phyloP scores from a whole-genome alignment of 2,888 invertebrate species.

The Dendrolimus houi region DNA sequence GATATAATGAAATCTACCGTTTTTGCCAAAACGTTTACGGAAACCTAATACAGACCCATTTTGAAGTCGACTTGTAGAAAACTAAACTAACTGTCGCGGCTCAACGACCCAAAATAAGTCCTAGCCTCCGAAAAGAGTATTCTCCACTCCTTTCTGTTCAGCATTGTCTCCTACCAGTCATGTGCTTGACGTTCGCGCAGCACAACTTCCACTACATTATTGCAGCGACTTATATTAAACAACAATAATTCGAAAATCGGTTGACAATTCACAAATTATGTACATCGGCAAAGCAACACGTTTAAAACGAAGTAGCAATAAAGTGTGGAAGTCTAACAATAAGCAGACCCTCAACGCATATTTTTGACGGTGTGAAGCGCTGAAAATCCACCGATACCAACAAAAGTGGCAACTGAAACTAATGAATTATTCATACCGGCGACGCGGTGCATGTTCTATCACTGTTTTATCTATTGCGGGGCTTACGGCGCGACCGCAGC shows the following conservation, averaged over 20 bases:
- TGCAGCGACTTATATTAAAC: too few species aligned
- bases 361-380: slow-evolving; percentile 70
- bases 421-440: slow-evolving; percentile 75
- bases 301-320: slow-evolving; percentile 48
- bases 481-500: slow-evolving; percentile 45
- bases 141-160: too few species aligned
- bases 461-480: slow-evolving; percentile 77
- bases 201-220: too few species aligned
- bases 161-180: too few species aligned
- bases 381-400: slow-evolving; percentile 75
- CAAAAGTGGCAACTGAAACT: slow-evolving; percentile 76
- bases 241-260: background rate
- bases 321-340: slow-evolving; percentile 57
- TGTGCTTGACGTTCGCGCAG: too few species aligned
- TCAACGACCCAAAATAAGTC: too few species aligned
- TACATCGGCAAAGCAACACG: slow-evolving; percentile 22
- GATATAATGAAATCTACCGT: too few species aligned
- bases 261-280: slow-evolving; percentile 32
- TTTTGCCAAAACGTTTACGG: too few species aligned
- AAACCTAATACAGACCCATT: too few species aligned
- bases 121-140: too few species aligned
- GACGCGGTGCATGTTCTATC: slow-evolving; percentile 77
- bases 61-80: too few species aligned
- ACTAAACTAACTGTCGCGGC: too few species aligned
- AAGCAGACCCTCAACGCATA: slow-evolving; percentile 65